These are phyloP conservation scores for Euschistus heros DNA, from an alignment of 1,140 invertebrate genomes.

Conservation along the genomic window DNA sequence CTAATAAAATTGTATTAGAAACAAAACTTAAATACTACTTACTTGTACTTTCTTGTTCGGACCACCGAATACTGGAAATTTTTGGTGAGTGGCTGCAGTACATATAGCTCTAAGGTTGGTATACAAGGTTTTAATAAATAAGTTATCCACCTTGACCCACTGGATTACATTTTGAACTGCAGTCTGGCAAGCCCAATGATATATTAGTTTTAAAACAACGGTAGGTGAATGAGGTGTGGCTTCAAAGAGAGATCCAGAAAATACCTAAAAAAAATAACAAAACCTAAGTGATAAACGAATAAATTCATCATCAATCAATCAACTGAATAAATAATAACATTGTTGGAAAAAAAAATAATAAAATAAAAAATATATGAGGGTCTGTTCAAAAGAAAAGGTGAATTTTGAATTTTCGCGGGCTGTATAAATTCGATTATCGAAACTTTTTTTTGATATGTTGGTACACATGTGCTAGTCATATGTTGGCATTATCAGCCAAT, in stretches of 20 bases:
- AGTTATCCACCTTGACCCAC: conserved; percentile 73
- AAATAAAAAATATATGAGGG: too few species aligned
- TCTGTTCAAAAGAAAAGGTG: too few species aligned
- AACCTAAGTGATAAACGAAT: too few species aligned
- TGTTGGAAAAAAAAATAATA: too few species aligned
- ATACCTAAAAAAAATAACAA: conserved; percentile 38
- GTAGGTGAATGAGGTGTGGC: conserved; percentile 67
- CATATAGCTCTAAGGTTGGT: conserved; percentile 66
- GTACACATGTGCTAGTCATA: too few species aligned
- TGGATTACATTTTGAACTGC: conserved; percentile 75
- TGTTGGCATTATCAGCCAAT: too few species aligned
- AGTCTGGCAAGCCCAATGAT: conserved; percentile 83
- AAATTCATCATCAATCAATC: too few species aligned
- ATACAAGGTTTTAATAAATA: conserved; percentile 65
- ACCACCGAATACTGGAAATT: conserved; percentile 58
- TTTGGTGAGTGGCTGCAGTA: conserved; percentile 63
- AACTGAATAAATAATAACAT: too few species aligned
- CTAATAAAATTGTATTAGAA: too few species aligned
- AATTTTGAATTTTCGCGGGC: too few species aligned
- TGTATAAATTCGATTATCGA: too few species aligned
- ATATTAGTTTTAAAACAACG: conserved; percentile 69
- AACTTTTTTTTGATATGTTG: too few species aligned
- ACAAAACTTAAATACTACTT: conserved; percentile 7
- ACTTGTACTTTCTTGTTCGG: conserved; percentile 50
- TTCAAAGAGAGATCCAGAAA: conserved; percentile 75